These are phyloP conservation scores for Tricholaema leucomelas DNA, from an alignment of 2,113 vertebrate species.

Conservation along the genomic window DNA sequence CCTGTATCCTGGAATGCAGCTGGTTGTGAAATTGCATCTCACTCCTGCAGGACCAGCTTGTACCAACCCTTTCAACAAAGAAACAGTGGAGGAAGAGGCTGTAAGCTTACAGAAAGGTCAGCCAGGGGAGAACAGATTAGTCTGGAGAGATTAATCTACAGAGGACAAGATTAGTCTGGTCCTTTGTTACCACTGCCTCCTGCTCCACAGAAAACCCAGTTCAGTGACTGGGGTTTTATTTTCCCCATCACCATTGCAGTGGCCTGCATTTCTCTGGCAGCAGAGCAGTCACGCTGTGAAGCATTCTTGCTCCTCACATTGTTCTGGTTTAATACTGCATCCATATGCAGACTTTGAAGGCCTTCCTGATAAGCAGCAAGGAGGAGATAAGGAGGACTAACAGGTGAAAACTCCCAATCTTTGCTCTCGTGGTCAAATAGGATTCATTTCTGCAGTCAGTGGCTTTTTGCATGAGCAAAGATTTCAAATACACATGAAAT, in stretches of 20 bases:
- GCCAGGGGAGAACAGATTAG: background rate
- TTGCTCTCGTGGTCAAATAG: background rate
- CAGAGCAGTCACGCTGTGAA: background rate
- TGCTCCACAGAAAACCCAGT: background rate
- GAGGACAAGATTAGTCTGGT: background rate
- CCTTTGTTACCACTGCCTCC: background rate
- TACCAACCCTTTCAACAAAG: background rate
- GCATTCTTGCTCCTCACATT: background rate
- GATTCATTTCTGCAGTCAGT: background rate
- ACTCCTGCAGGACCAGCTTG: background rate
- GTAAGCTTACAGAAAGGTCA: background rate
- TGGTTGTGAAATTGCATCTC: constrained; percentile 22
- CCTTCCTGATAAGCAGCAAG: background rate
- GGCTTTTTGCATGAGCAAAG: background rate
- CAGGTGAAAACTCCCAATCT: background rate
- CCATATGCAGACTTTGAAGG: background rate
- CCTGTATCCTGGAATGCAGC: background rate
- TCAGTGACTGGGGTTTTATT: background rate
- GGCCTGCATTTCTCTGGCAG: background rate
- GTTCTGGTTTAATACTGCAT: background rate
- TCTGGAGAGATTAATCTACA: no score
- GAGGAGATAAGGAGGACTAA: background rate
- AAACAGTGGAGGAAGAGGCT: background rate
- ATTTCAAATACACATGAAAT: background rate
- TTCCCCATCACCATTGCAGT: background rate